A percentile compares a stretch with the other conserved stretches of the same genome.
Evolutionary conservation across 2,113 vertebrate genomes (phyloP).

Genomic region (Hemiscyllium ocellatum): DNA sequence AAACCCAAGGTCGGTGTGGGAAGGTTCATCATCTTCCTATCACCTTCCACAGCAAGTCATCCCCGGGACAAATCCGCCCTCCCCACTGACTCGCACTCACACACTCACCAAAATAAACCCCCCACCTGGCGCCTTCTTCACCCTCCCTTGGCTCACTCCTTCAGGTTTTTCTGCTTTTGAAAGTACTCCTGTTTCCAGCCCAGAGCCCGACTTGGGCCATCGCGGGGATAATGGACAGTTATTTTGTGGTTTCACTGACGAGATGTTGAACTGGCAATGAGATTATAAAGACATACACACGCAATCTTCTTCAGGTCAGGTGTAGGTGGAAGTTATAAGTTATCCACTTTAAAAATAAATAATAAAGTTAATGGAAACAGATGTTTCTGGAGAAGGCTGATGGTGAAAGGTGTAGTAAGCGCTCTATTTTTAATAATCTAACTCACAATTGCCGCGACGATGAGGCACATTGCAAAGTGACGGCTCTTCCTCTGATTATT

Average conservation of each 20-base stretch:
- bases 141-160: not conserved
- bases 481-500: not conserved
- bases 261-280: not conserved
- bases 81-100: not conserved
- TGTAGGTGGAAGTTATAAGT: not conserved
- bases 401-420: not conserved
- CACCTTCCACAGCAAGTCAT: too few species aligned
- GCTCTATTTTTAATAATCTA: not conserved
- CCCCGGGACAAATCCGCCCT: too few species aligned
- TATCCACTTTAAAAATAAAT: too few species aligned
- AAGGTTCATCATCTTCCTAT: not conserved
- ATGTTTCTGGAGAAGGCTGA: not conserved
- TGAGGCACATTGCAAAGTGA: not conserved
- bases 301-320: not conserved
- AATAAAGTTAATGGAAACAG: not conserved
- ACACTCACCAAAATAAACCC: not conserved
- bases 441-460: not conserved
- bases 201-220: not conserved
- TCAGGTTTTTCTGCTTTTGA: not conserved
- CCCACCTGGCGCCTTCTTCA: too few species aligned
- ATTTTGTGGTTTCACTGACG: not conserved
- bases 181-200: not conserved
- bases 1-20: not conserved
- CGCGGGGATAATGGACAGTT: not conserved
- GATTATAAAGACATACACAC: not conserved